Conservation (phyloP, 2,113 vertebrate genomes). For the Atrichornis clamosus region DNA sequence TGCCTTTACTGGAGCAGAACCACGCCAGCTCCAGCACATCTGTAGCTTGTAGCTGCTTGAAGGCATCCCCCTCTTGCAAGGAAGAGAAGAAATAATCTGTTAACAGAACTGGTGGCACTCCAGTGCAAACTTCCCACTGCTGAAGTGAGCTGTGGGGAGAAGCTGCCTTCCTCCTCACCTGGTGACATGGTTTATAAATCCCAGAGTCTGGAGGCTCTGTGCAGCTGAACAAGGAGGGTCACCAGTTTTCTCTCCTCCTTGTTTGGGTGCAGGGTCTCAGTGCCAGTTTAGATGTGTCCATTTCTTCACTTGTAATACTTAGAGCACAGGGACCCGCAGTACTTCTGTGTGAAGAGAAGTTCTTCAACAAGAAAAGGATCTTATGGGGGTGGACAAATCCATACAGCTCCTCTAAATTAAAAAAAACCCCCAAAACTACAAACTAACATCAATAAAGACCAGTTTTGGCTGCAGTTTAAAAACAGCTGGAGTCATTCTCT, state of each 20-base stretch:
- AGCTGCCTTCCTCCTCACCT: neutral
- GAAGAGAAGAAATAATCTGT: neutral
- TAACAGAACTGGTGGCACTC: neutral
- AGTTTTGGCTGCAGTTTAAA: constrained; percentile 4
- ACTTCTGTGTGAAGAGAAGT: neutral
- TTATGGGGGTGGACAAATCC: neutral
- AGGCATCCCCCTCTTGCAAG: neutral
- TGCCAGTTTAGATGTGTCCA: neutral
- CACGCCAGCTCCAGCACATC: neutral
- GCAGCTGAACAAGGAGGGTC: neutral
- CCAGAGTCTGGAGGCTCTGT: neutral
- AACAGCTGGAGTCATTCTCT: neutral
- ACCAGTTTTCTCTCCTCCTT: neutral
- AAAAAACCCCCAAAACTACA: neutral
- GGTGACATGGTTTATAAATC: neutral
- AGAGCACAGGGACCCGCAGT: neutral
- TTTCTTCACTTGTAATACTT: neutral
- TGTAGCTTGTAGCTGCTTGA: neutral
- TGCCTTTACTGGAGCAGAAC: neutral
- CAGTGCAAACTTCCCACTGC: neutral
- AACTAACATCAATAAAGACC: neutral
- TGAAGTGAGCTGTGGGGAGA: neutral
- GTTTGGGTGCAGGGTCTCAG: neutral
- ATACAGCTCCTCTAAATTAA: neutral
- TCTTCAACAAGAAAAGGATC: neutral